A percentile compares a stretch with the other conserved stretches of the same genome.
These are phyloP conservation scores for Chymomyza amoena DNA, from an alignment of 2,888 invertebrate genomes.

Conservation along the genomic window DNA sequence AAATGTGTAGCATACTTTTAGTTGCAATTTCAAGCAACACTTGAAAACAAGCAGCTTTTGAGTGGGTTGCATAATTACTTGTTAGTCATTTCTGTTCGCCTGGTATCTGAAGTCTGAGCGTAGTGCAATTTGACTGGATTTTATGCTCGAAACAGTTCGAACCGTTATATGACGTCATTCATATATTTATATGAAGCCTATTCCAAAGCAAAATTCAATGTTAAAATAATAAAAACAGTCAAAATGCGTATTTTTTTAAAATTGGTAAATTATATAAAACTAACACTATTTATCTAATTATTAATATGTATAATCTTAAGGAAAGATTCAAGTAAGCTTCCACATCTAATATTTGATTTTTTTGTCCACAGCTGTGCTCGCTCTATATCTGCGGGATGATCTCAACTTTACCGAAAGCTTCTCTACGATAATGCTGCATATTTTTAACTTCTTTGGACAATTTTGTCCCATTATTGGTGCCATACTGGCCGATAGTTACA, in stretches of 20 bases:
- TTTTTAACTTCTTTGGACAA: slow-evolving; percentile 83
- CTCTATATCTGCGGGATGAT: slow-evolving; percentile 82
- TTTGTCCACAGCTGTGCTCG: slow-evolving; percentile 81
- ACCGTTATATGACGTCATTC: no score
- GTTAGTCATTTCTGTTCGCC: not conserved
- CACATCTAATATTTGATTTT: not conserved
- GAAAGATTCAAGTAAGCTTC: no score
- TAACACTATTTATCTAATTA: no score
- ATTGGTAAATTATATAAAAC: no score
- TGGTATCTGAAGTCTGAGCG: not conserved
- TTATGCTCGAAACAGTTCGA: not conserved
- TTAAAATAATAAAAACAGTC: no score
- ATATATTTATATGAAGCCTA: no score
- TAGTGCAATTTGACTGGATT: not conserved
- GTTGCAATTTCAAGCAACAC: not conserved
- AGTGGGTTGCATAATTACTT: not conserved
- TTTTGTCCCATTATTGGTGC: slow-evolving; percentile 84
- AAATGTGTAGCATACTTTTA: not conserved
- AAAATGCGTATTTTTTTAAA: no score
- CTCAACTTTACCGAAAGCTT: slow-evolving; percentile 80
- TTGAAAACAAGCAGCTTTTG: not conserved
- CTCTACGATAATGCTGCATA: slow-evolving; percentile 82
- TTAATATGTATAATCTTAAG: no score
- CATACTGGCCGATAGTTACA: slow-evolving; percentile 83
- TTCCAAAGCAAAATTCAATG: no score